Evolutionary conservation across 2,888 invertebrate species (phyloP), one percentile per base, ranked within the genome.

Genomic region (Ophion costatus): DNA sequence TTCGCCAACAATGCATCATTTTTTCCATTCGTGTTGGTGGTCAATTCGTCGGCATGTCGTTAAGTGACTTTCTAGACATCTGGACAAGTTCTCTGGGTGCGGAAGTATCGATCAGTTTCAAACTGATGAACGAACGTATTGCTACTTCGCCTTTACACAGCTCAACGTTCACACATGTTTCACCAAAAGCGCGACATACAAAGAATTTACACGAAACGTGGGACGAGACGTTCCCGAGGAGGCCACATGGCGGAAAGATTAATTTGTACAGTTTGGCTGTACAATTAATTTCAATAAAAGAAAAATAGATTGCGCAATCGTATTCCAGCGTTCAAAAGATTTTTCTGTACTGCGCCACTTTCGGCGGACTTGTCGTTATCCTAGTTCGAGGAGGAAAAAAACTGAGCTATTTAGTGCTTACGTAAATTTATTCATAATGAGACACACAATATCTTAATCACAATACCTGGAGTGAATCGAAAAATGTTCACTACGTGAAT

Each of bases 31-130:
- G 38, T 38, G 6, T 38, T 1, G 38, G 0, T 38, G 5, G 38
- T 38, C 6, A 7, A 38, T 38, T 38, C 9, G 9, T 38, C 38
- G 9, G 38, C 38, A 7, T 38, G 3, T 38, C 38, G 7, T 38
- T 38, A 5, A 63, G 33, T 51, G 56, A 71, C 61, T 38, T 59
- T 29, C 10, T 56, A 66, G 66, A 83, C 83, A 83, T 80, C 80
- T 83, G 67, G 67, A 24, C 45, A 22, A 61, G 45, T 63, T 63
- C 20, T 24, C 38, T 10, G 73, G 17, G 66, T 61, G 79, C 59
- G 80, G 66, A 80, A 83, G 59, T 71, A 61, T 76, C 80, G 76
- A 71, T 80, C 75, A 71, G 45, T 80, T 73, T 70, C 38, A 22
- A 71, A 64, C 24, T n/a, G 63, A 10, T 9, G 22, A 70, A 79